phyloP scores from a whole-genome alignment of 2,113 vertebrate species.

The Serranochromis macrocephalus region DNA sequence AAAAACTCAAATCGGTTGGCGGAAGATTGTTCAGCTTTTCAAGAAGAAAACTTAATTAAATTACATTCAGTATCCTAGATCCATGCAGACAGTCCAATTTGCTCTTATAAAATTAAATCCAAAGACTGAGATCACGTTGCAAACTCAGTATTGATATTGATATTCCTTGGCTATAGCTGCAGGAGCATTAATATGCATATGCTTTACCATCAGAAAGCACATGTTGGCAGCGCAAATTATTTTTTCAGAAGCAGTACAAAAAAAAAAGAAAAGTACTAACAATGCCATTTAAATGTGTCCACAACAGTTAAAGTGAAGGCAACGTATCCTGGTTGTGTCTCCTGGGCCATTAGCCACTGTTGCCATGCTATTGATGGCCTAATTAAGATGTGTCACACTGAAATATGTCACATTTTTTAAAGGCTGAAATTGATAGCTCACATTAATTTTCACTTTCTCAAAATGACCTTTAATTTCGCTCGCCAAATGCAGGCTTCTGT shows the following conservation, averaged over 20 bases:
- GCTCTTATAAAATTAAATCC: background rate
- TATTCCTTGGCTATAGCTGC: background rate
- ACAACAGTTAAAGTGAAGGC: constrained; percentile 27
- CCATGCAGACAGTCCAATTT: background rate
- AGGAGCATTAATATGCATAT: background rate
- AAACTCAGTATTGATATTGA: background rate
- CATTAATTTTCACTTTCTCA: constrained; percentile 69
- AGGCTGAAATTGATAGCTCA: constrained; percentile 65
- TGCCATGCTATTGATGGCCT: constrained; percentile 67
- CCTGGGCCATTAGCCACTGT: constrained; percentile 59
- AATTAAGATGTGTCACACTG: constrained; percentile 70
- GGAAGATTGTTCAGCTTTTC: constrained; percentile 26
- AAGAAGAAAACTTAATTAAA: constrained; percentile 14
- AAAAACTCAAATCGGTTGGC: background rate
- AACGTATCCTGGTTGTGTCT: constrained; percentile 53
- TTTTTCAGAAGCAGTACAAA: background rate
- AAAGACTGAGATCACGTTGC: background rate
- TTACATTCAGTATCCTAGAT: background rate
- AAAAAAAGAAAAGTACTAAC: background rate
- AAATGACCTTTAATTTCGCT: constrained; percentile 64
- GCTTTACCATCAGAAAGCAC: background rate
- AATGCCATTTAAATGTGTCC: constrained; percentile 24
- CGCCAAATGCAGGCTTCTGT: constrained; percentile 35
- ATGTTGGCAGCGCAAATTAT: background rate
- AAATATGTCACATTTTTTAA: constrained; percentile 65